Conservation (phyloP, 2,113 vertebrate genomes). For the Isichthys henryi region DNA sequence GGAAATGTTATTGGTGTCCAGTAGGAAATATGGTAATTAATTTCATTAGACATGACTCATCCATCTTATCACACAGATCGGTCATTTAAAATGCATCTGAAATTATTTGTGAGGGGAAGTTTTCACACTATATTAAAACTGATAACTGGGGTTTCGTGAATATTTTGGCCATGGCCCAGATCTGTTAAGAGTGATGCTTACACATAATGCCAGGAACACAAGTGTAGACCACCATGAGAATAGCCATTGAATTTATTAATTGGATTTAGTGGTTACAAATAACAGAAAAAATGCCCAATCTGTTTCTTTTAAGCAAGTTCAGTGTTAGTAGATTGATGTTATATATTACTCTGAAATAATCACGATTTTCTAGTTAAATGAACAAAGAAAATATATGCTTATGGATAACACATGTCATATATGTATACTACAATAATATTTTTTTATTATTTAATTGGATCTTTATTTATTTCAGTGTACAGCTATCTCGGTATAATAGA, state of each 20-base stretch:
- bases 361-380: not conserved
- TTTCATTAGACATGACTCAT: conserved; percentile 20
- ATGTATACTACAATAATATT: not conserved
- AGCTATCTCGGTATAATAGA: not conserved
- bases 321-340: not conserved
- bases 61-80: conserved; percentile 32
- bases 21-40: not conserved
- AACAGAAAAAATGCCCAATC: not conserved
- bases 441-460: not conserved
- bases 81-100: not conserved
- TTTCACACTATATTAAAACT: not conserved
- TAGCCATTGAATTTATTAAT: not conserved
- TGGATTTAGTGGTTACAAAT: not conserved
- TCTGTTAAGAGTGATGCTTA: not conserved
- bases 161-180: not conserved
- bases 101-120: not conserved
- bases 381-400: not conserved
- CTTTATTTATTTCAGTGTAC: not conserved
- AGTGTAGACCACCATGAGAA: not conserved
- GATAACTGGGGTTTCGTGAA: not conserved
- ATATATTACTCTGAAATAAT: not conserved
- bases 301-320: not conserved
- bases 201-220: not conserved
- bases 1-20: not conserved
- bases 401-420: not conserved